Evolutionary conservation across 1,140 invertebrate genomes (phyloP).

Genomic region (Bombus balteatus): DNA sequence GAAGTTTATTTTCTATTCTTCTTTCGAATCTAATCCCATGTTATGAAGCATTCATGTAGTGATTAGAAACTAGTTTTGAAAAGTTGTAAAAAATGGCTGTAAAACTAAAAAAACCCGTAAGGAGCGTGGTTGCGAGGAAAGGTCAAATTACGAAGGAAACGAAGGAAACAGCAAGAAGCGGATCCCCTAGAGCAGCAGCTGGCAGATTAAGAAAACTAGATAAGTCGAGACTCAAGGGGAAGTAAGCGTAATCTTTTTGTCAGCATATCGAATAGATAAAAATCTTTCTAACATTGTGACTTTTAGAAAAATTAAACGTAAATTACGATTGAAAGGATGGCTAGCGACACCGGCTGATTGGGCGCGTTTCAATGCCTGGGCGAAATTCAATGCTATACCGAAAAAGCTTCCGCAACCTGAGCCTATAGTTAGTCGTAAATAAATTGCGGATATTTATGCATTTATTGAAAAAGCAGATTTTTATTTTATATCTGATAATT

Average conservation of each 20-base stretch:
- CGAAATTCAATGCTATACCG: constrained; percentile 59
- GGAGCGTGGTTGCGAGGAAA: not conserved
- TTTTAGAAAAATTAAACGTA: not conserved
- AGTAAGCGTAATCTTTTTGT: not conserved
- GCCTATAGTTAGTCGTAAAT: constrained; percentile 55
- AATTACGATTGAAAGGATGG: constrained; percentile 61
- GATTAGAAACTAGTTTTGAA: not conserved
- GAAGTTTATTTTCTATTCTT: too few relatives aligned
- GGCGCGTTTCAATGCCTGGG: constrained; percentile 69
- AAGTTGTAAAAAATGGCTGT: constrained; percentile 1
- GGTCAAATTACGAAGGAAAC: not conserved
- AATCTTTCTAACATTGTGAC: not conserved
- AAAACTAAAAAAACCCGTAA: not conserved
- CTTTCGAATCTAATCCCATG: too few relatives aligned
- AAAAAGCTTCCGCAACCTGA: constrained; percentile 56
- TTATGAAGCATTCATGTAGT: not conserved
- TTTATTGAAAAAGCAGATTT: not conserved
- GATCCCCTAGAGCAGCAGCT: not conserved
- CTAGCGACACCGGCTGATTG: constrained; percentile 68
- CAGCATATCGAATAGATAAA: not conserved
- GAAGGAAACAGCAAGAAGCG: not conserved
- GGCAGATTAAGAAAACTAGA: not conserved
- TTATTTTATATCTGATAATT: not conserved
- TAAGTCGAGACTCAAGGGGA: not conserved
- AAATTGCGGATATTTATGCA: not conserved